A percentile compares a stretch with the other conserved stretches of the same genome.
phyloP scores from a whole-genome alignment of 2,113 vertebrate species.

The Deroptyus accipitrinus region DNA sequence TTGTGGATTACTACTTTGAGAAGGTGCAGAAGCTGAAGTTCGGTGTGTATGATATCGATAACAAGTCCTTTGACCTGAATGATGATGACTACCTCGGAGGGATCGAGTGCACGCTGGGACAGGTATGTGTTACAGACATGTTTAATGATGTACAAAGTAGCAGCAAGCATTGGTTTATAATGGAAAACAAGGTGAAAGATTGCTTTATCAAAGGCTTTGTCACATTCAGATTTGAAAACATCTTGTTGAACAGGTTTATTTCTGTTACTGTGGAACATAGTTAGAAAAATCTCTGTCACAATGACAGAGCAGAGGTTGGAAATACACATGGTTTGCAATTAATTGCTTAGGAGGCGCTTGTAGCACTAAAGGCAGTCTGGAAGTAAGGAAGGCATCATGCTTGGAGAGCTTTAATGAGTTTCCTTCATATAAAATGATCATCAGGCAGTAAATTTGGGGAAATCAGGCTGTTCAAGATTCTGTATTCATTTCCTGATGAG shows the following conservation, averaged over 20 bases:
- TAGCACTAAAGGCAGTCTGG: neutral
- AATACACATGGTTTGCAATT: neutral
- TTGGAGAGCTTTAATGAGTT: neutral
- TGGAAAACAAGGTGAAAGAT: neutral
- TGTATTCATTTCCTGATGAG: neutral
- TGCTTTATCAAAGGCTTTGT: neutral
- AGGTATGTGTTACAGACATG: constrained; percentile 67
- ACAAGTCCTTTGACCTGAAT: constrained; percentile 78
- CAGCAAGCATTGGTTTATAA: accelerated
- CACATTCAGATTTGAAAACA: neutral
- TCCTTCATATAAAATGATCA: neutral
- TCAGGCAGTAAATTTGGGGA: neutral
- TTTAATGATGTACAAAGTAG: neutral
- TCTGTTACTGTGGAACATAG: accelerated
- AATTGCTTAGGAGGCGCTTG: neutral
- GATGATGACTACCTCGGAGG: constrained; percentile 92
- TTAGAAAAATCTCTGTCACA: neutral
- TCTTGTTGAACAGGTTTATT: neutral
- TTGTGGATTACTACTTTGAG: constrained; percentile 89
- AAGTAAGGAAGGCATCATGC: neutral
- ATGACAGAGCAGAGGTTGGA: neutral
- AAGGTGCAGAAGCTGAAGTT: constrained; percentile 90
- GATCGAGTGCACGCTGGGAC: constrained; percentile 86
- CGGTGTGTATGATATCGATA: constrained; percentile 88
- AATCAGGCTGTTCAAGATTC: neutral